Conservation (phyloP, 2,888 invertebrate species). For the Deilephila elpenor region DNA sequence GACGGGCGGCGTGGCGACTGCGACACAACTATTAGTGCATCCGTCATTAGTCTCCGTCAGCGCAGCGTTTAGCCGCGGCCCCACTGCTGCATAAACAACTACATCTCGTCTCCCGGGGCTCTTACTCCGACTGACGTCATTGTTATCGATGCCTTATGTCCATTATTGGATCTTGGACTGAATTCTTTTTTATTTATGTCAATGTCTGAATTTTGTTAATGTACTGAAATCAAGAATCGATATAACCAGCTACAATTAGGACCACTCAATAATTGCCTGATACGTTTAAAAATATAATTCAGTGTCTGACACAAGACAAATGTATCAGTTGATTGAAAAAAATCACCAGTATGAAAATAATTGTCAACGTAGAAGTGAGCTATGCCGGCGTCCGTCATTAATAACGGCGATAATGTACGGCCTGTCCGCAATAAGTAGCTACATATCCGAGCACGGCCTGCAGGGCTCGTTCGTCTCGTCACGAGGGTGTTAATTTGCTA, state of each 20-base stretch:
- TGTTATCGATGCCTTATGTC: background rate
- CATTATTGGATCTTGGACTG: background rate
- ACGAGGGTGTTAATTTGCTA: conserved; percentile 81
- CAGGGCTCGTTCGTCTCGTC: conserved; percentile 61
- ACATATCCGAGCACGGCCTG: conserved; percentile 45
- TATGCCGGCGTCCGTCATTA: conserved; percentile 52
- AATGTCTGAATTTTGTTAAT: background rate
- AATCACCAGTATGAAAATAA: background rate
- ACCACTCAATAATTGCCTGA: no score
- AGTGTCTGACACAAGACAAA: background rate
- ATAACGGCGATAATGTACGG: conserved; percentile 64
- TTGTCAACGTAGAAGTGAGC: conserved; percentile 19
- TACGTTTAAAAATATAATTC: background rate
- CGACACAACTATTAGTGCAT: conserved; percentile 85
- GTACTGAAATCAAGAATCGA: background rate
- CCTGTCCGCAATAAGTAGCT: conserved; percentile 52
- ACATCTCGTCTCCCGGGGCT: conserved; percentile 53
- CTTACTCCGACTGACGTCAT: conserved; percentile 32
- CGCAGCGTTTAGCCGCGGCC: conserved; percentile 67
- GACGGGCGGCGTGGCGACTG: conserved; percentile 61
- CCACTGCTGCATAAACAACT: conserved; percentile 68
- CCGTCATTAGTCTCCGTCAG: conserved; percentile 84
- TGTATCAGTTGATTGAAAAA: background rate
- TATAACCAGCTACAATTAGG: no score
- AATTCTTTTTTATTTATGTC: no score